Evolutionary conservation across 2,888 invertebrate species (phyloP), one percentile per base, ranked within the genome.

Genomic region (Cosmia pyralina): DNA sequence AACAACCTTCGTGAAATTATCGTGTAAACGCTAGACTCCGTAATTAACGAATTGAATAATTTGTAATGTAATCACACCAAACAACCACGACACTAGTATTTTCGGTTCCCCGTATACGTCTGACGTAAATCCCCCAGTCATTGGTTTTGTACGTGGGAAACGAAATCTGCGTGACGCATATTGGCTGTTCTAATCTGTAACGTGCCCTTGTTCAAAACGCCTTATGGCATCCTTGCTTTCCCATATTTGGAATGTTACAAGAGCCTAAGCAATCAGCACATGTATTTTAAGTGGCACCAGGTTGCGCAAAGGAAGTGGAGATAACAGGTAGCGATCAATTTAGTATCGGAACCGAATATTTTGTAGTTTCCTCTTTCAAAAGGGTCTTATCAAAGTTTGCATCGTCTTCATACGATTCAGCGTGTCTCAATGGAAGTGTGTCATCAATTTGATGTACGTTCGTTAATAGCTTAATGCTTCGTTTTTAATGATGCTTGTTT

Each of bases 1-100:
- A 88, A 86, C 75, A 87, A 85, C 88, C 90, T 89, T 88, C 84
- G 67, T 77, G 69, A 80, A 84, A 85, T 86, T 85, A 83, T 83
- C 87, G 72, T 82, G 71, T 73, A 69, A 79, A 76, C 58, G 65
- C 64, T 72, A 75, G 77, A 79, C 69, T 71, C 53, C 57, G 79
- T 72, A 75, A 72, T 77, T 77, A 84, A 77, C 72, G 81, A 83
- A 85, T 85, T 80, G 75, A 85, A 87, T 88, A 82, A 83, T 79
- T 87, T 81, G 80, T 81, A 79, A 82, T 84, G 81, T 87, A 80
- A 84, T 85, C 77, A 83, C 69, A 57, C 17, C 68, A 69, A 38
- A 60, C 72, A 67, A 69, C 66, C 63, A 68, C 80, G 68, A 82
- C 81, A 72, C 70, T 59, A 69, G 62, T 81, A 69, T 66, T 83